A percentile compares a stretch with the other conserved stretches of the same genome.
phyloP scores from a whole-genome alignment of 2,888 invertebrate genomes.

The Melolontha melolontha region DNA sequence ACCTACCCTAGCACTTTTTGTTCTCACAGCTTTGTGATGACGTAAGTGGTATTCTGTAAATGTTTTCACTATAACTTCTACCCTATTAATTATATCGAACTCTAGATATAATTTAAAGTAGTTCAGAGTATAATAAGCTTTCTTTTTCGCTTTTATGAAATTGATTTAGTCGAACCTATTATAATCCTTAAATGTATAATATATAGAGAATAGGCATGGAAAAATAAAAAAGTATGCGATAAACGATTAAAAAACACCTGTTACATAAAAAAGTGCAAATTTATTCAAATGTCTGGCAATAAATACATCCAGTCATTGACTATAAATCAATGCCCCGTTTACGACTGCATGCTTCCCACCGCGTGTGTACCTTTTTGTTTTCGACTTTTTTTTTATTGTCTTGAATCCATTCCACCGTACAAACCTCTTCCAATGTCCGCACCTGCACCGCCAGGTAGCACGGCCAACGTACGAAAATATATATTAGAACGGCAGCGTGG shows the following conservation, averaged over 20 bases:
- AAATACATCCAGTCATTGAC: constrained; percentile 15
- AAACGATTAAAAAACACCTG: constrained; percentile 21
- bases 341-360: constrained; percentile 20
- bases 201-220: too few species aligned
- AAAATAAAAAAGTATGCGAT: background rate
- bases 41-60: too few species aligned
- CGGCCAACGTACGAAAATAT: constrained; percentile 22
- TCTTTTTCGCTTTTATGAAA: too few species aligned
- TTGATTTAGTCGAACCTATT: too few species aligned
- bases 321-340: constrained; percentile 27
- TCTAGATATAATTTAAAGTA: too few species aligned
- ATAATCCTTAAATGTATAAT: too few species aligned
- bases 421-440: background rate
- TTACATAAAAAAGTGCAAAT: constrained; percentile 24
- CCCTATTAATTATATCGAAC: too few species aligned
- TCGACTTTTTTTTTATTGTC: constrained; percentile 4
- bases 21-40: too few species aligned
- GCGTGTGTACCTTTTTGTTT: constrained; percentile 28
- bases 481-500: constrained; percentile 43
- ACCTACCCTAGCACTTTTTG: too few species aligned
- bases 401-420: constrained; percentile 11
- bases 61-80: too few species aligned
- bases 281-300: constrained; percentile 32
- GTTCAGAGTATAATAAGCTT: too few species aligned
- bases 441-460: constrained; percentile 15